These are phyloP conservation scores for Acridotheres tristis DNA, from an alignment of 2,797 vertebrate genomes.

Conservation along the genomic window DNA sequence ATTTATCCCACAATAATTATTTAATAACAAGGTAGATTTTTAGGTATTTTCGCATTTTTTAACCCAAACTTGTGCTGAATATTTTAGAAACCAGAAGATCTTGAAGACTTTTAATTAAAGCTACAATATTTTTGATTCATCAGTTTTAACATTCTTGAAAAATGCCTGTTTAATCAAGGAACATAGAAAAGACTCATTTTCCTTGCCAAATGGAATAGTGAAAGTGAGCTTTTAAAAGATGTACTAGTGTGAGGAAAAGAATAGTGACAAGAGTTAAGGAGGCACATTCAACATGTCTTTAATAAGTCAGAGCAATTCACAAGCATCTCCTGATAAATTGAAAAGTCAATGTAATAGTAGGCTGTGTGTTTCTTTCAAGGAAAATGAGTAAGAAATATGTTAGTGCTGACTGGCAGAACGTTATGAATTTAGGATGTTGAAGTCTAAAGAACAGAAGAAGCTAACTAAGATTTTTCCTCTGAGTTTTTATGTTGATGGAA, in stretches of 20 bases:
- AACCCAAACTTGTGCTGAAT: not conserved
- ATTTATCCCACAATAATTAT: not conserved
- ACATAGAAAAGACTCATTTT: conserved; percentile 26
- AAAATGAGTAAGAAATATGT: conserved; percentile 18
- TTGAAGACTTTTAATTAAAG: not conserved
- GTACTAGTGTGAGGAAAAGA: not conserved
- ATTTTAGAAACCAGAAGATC: not conserved
- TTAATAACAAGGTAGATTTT: not conserved
- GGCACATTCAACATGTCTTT: not conserved
- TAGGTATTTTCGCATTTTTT: not conserved
- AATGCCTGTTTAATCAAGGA: conserved; percentile 32
- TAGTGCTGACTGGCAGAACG: not conserved
- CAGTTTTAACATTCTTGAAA: conserved; percentile 29
- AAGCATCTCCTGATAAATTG: not conserved
- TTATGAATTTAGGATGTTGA: not conserved
- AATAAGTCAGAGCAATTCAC: not conserved
- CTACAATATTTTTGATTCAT: not conserved
- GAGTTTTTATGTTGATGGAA: not conserved
- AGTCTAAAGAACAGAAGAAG: not conserved
- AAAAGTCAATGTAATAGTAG: conserved; percentile 14
- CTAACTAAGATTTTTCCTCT: not conserved
- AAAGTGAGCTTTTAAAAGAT: conserved; percentile 37
- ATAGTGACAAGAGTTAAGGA: not conserved
- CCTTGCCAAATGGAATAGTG: not conserved
- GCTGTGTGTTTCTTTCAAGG: not conserved